Evolutionary conservation across 2,113 vertebrate species (phyloP).

Genomic region (Strigops habroptila): DNA sequence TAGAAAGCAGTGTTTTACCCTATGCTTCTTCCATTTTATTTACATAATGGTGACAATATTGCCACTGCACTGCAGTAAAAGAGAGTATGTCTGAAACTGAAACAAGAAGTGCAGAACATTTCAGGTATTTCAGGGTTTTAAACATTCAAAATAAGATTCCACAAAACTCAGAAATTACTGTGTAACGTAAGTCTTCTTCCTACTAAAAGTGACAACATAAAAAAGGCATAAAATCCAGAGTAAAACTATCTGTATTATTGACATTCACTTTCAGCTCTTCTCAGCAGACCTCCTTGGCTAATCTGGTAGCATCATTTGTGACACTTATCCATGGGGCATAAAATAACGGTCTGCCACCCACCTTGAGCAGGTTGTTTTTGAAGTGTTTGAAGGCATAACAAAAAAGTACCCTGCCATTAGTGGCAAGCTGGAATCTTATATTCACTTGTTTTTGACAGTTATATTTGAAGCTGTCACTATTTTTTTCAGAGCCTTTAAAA

Average conservation of each 20-base stretch:
- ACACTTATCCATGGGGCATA: constrained; percentile 31
- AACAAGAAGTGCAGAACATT: neutral
- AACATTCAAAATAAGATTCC: neutral
- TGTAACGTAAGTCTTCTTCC: neutral
- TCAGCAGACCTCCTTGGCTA: constrained; percentile 3
- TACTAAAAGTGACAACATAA: neutral
- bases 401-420: constrained; percentile 67
- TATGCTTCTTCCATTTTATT: neutral
- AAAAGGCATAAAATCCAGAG: neutral
- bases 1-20: neutral
- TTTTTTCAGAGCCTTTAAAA: constrained; percentile 51
- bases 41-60: neutral
- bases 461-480: constrained; percentile 57
- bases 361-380: constrained; percentile 63
- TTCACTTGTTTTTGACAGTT: constrained; percentile 66
- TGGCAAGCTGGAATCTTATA: constrained; percentile 67
- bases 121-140: neutral
- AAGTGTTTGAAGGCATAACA: constrained; percentile 67
- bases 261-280: neutral
- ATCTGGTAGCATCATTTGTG: constrained; percentile 24
- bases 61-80: neutral
- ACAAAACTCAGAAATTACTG: neutral
- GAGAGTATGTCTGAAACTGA: neutral
- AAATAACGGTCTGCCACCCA: constrained; percentile 59
- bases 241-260: neutral